Percentiles rank a stretch among this genome's conserved stretches.
These are phyloP conservation scores for Microtus richardsoni DNA, from an alignment of 2,113 vertebrate genomes.

Conservation along the genomic window DNA sequence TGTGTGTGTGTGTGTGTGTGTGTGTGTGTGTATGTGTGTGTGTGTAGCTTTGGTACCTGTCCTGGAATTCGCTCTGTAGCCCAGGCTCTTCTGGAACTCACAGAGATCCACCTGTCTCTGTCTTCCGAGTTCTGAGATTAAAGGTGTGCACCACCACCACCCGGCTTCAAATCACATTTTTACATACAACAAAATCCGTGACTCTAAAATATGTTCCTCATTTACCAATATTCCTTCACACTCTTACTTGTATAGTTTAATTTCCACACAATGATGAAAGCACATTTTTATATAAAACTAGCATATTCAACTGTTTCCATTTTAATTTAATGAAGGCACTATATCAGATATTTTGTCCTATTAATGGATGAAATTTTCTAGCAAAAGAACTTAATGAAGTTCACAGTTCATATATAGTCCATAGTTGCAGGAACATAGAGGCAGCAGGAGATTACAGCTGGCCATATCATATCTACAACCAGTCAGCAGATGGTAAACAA, in stretches of 20 bases:
- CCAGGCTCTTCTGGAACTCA: too few relatives aligned
- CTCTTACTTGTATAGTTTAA: neutral
- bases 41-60: too few relatives aligned
- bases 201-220: neutral
- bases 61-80: too few relatives aligned
- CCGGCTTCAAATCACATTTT: neutral
- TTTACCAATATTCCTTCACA: neutral
- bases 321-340: neutral
- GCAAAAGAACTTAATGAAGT: neutral
- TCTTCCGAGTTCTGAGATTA: too few relatives aligned
- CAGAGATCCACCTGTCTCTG: too few relatives aligned
- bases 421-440: neutral
- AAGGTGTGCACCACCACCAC: too few relatives aligned
- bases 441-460: neutral
- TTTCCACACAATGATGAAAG: neutral
- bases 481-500: too few relatives aligned
- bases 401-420: neutral
- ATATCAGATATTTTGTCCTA: neutral
- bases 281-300: neutral
- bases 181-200: neutral
- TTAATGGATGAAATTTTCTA: neutral
- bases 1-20: too few relatives aligned
- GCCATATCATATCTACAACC: neutral
- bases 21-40: too few relatives aligned
- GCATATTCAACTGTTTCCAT: neutral